Evolutionary conservation across 2,888 invertebrate species (phyloP), one percentile per base, ranked within the genome.

Genomic region (Escarpia spicata): DNA sequence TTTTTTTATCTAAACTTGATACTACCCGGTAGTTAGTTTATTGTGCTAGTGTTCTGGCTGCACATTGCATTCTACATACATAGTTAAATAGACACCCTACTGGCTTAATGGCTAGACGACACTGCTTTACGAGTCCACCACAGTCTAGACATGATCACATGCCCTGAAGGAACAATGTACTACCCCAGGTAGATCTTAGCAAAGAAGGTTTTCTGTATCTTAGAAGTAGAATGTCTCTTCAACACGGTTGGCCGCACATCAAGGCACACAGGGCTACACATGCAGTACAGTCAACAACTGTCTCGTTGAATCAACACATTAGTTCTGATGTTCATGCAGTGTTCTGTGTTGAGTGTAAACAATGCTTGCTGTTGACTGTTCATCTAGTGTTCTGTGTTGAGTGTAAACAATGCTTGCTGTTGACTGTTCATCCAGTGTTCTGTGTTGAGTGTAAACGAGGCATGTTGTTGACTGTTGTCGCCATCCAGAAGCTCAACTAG

Each of bases 221-320:
- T 6, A 75, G 6, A 52, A 52, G 52, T 52, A 52, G 75, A 19
- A 75, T n/a, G 75, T n/a, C 19, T n/a, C 75, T 15, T 6, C 26
- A 26, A 19, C 26, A n/a, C 75, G 75, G 75, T 75, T 26, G 75
- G 19, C 19, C n/a, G 75, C 75, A 75, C 75, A 75, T 75, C 75
- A 15, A 75, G 75, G 75, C 75, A 75, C 75, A 75, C 75, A 75
- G 52, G 52, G 75, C 75, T 75, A 75, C 75, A 75, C n/a, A 75
- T 75, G 75, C 75, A 75, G 75, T 75, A 75, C 75, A 75, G 26
- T 75, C 75, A 75, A 4, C 75, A 75, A 75, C n/a, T 75, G n/a
- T 75, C 75, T 75, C 3, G 26, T 75, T 4, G 6, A 75, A 26
- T 75, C 75, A 75, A 75, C 19, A 75, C 3, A 75, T 75, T 26